Conservation (phyloP, 2,888 invertebrate species). For the Apamea monoglypha region DNA sequence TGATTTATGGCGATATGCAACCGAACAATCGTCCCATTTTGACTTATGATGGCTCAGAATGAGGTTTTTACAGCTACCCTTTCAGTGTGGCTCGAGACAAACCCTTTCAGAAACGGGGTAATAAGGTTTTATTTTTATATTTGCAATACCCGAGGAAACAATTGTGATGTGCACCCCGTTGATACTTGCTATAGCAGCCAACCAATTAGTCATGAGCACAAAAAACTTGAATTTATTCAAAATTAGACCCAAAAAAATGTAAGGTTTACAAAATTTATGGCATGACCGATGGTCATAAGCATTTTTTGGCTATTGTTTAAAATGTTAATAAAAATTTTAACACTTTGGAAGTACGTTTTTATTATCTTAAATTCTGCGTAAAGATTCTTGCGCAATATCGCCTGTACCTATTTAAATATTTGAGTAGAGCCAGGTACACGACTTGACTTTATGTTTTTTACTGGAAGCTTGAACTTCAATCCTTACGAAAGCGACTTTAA, state of each 20-base stretch:
- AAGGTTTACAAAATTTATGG: slow-evolving; percentile 85
- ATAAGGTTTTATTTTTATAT: slow-evolving; percentile 90
- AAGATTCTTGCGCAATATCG: slow-evolving; percentile 63
- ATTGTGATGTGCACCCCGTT: slow-evolving; percentile 83
- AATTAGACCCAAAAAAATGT: slow-evolving; percentile 82
- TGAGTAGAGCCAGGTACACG: slow-evolving; percentile 51
- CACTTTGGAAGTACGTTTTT: slow-evolving; percentile 82
- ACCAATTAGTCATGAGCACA: slow-evolving; percentile 87
- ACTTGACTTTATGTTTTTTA: slow-evolving; percentile 33
- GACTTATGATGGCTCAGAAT: slow-evolving; percentile 83
- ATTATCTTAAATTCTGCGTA: slow-evolving; percentile 74
- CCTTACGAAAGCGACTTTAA: slow-evolving; percentile 12
- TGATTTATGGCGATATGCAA: slow-evolving; percentile 89
- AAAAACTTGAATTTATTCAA: slow-evolving; percentile 81
- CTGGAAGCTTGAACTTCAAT: slow-evolving; percentile 19
- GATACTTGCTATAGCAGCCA: slow-evolving; percentile 76
- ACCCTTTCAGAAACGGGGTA: slow-evolving; percentile 89
- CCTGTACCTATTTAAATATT: slow-evolving; percentile 46
- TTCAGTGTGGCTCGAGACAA: slow-evolving; percentile 83
- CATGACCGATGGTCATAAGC: slow-evolving; percentile 78
- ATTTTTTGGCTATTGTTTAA: slow-evolving; percentile 83
- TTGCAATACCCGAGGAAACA: slow-evolving; percentile 86
- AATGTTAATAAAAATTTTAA: slow-evolving; percentile 85
- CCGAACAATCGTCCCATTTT: slow-evolving; percentile 86
- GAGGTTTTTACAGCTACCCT: slow-evolving; percentile 86